A percentile compares a stretch with the other conserved stretches of the same genome.
Evolutionary conservation across 2,888 invertebrate genomes (phyloP).

Genomic region (Epistrophe grossulariae): DNA sequence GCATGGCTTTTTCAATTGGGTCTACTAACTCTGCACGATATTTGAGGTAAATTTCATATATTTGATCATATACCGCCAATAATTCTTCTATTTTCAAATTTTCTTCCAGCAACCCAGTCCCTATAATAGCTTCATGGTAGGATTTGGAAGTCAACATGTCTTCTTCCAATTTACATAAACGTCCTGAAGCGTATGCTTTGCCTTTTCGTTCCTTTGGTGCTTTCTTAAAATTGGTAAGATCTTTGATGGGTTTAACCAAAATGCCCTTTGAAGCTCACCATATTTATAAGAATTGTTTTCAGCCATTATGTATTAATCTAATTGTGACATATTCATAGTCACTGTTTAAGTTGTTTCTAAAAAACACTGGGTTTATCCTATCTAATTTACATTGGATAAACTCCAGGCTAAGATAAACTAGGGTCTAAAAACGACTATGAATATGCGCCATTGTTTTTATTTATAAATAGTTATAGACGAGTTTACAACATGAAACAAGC

Average conservation of each 20-base stretch:
- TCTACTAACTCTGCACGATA: neutral
- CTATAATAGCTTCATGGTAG: neutral
- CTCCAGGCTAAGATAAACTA: too few relatives aligned
- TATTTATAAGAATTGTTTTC: neutral
- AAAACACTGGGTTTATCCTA: too few relatives aligned
- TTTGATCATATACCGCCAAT: neutral
- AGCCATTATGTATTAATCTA: neutral
- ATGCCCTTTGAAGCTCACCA: slow-evolving; percentile 3
- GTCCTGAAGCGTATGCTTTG: neutral
- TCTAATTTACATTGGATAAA: too few relatives aligned
- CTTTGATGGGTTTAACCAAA: neutral
- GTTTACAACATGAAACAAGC: neutral
- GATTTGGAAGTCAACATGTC: neutral
- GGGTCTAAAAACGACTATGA: too few relatives aligned
- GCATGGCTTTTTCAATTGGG: neutral
- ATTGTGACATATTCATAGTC: too few relatives aligned
- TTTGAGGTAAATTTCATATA: neutral
- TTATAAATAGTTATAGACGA: neutral
- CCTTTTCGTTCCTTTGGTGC: neutral
- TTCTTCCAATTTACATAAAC: neutral
- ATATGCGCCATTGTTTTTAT: too few relatives aligned
- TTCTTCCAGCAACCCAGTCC: neutral
- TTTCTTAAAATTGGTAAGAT: neutral
- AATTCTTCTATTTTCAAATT: neutral
- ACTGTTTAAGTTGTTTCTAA: too few relatives aligned